Evolutionary conservation across 2,888 invertebrate genomes (phyloP).

Genomic region (Eupithecia centaureata): DNA sequence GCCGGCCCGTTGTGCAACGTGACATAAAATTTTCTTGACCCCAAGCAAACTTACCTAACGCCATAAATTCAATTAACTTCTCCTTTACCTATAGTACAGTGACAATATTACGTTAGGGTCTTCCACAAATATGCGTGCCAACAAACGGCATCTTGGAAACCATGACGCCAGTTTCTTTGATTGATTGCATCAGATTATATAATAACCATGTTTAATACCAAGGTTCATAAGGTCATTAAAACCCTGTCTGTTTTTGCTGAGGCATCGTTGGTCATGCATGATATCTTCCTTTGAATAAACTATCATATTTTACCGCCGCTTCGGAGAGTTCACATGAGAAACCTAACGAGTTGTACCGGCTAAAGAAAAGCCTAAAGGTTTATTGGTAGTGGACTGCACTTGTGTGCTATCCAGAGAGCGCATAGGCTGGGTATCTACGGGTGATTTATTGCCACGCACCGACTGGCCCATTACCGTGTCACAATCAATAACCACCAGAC

Average conservation of each 20-base stretch:
- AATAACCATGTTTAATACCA: constrained; percentile 3
- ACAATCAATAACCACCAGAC: constrained; percentile 73
- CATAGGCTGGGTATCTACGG: constrained; percentile 27
- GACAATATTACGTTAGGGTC: constrained; percentile 12
- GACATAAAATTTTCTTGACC: constrained; percentile 46
- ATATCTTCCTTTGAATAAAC: constrained; percentile 41
- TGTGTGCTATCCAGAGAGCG: constrained; percentile 29
- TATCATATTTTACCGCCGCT: constrained; percentile 41
- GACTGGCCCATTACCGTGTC: constrained; percentile 69
- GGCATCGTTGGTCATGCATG: constrained; percentile 35
- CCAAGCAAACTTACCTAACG: constrained; percentile 43
- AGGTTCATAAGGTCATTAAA: constrained; percentile 17
- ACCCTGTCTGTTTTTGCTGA: constrained; percentile 33
- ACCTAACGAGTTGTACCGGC: constrained; percentile 35
- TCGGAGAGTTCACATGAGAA: constrained; percentile 37
- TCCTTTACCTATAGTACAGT: constrained; percentile 22
- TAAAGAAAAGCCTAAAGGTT: constrained; percentile 37
- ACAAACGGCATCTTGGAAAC: constrained; percentile 13
- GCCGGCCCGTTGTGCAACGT: constrained; percentile 49
- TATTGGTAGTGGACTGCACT: constrained; percentile 35
- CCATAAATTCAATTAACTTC: constrained; percentile 41
- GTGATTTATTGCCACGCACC: constrained; percentile 69
- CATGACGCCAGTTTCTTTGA: background rate
- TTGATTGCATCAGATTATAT: background rate
- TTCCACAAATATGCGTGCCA: constrained; percentile 15